Percentiles rank a stretch among this genome's conserved stretches.
These are phyloP conservation scores for Coelopa pilipes DNA, from an alignment of 2,888 invertebrate genomes.

Conservation along the genomic window DNA sequence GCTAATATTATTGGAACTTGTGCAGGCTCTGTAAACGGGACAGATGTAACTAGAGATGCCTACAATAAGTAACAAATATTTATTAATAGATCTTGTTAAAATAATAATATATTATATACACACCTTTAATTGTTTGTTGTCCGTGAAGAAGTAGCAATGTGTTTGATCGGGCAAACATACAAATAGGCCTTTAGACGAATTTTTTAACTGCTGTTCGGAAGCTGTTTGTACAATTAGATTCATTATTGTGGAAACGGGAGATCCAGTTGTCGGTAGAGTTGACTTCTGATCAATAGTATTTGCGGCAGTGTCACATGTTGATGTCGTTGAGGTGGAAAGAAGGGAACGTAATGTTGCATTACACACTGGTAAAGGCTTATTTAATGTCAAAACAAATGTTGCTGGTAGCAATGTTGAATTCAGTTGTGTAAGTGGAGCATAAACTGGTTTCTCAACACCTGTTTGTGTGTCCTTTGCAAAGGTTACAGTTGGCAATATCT, in stretches of 20 bases:
- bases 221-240: slow-evolving; percentile 81
- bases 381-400: slow-evolving; percentile 83
- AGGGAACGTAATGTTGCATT: slow-evolving; percentile 77
- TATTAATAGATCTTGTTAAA: not conserved
- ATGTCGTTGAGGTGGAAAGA: slow-evolving; percentile 41
- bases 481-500: slow-evolving; percentile 61
- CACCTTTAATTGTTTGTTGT: slow-evolving; percentile 80
- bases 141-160: slow-evolving; percentile 93
- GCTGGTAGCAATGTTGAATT: slow-evolving; percentile 93
- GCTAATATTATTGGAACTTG: slow-evolving; percentile 90
- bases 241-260: slow-evolving; percentile 50
- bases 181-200: slow-evolving; percentile 83
- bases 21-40: slow-evolving; percentile 93
- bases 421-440: slow-evolving; percentile 80
- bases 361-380: slow-evolving; percentile 88
- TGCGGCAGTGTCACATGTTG: slow-evolving; percentile 2
- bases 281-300: not conserved
- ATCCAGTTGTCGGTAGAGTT: slow-evolving; percentile 63
- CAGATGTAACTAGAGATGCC: slow-evolving; percentile 69
- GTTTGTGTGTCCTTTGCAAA: slow-evolving; percentile 57
- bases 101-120: slow-evolving; percentile 48
- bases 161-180: slow-evolving; percentile 92
- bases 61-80: slow-evolving; percentile 38
- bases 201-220: slow-evolving; percentile 79
- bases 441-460: slow-evolving; percentile 80